A percentile compares a stretch with the other conserved stretches of the same genome.
Evolutionary conservation across 2,797 vertebrate genomes (phyloP).

Genomic region (Tenualosa ilisha): DNA sequence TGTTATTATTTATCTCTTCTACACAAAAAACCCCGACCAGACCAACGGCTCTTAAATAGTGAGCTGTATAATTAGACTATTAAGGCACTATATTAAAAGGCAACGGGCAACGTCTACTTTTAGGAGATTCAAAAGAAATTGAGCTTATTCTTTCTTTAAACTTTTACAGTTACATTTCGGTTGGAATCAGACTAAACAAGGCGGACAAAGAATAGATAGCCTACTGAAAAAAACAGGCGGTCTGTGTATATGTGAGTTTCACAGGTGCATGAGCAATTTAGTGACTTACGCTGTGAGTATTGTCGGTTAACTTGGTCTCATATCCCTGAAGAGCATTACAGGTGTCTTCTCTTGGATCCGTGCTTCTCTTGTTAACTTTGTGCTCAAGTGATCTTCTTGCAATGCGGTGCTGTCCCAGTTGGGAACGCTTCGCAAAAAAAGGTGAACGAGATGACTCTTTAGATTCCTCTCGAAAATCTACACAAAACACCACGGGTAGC

Average conservation of each 20-base stretch:
- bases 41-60: not conserved
- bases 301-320: conserved; percentile 74
- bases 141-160: not conserved
- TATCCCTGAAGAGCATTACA: conserved; percentile 72
- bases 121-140: not conserved
- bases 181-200: not conserved
- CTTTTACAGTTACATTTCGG: not conserved
- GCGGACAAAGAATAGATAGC: not conserved
- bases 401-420: conserved; percentile 47
- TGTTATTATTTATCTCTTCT: not conserved
- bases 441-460: conserved; percentile 41
- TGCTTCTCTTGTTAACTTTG: conserved; percentile 59
- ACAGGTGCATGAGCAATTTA: conserved; percentile 12
- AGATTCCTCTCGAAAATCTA: conserved; percentile 55
- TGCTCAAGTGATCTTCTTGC: conserved; percentile 58
- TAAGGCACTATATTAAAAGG: not conserved
- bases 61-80: not conserved
- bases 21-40: not conserved
- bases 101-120: not conserved
- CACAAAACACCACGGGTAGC: conserved; percentile 53
- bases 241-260: not conserved
- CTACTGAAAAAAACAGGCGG: not conserved
- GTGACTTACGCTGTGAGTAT: conserved; percentile 86
- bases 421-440: conserved; percentile 51
- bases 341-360: conserved; percentile 56